Conservation (phyloP, 1,140 invertebrate genomes). For the Cherax quadricarinatus region DNA sequence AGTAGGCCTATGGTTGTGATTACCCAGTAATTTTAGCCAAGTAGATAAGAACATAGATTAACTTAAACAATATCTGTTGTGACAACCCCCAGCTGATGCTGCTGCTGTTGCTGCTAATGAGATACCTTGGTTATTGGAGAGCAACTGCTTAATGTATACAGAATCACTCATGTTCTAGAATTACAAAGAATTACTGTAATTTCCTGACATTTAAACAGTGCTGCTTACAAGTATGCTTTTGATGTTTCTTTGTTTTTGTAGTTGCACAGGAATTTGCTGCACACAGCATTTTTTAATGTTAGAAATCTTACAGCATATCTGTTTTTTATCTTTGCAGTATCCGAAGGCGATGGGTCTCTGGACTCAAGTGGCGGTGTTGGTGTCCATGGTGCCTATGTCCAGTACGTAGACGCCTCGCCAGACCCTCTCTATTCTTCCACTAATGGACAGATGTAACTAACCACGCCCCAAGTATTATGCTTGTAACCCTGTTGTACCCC, state of each 20-base stretch:
- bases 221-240: neutral
- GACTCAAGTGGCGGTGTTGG: conserved; percentile 48
- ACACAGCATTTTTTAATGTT: neutral
- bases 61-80: too few relatives aligned
- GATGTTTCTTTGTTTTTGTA: neutral
- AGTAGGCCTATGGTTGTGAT: too few relatives aligned
- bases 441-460: conserved; percentile 71
- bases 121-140: too few relatives aligned
- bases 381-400: conserved; percentile 63
- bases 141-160: too few relatives aligned
- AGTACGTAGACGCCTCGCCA: conserved; percentile 63
- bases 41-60: too few relatives aligned
- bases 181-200: too few relatives aligned
- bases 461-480: conserved; percentile 29
- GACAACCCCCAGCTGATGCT: too few relatives aligned
- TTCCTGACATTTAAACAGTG: too few relatives aligned
- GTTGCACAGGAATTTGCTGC: neutral
- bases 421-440: conserved; percentile 62
- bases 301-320: neutral
- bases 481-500: conserved; percentile 60
- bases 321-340: conserved; percentile 29
- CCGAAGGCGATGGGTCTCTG: conserved; percentile 59
- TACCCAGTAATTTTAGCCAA: too few relatives aligned
- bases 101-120: too few relatives aligned
- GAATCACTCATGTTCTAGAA: too few relatives aligned